Evolutionary conservation across 2,888 invertebrate species (phyloP).

Genomic region (Polyommatus icarus): DNA sequence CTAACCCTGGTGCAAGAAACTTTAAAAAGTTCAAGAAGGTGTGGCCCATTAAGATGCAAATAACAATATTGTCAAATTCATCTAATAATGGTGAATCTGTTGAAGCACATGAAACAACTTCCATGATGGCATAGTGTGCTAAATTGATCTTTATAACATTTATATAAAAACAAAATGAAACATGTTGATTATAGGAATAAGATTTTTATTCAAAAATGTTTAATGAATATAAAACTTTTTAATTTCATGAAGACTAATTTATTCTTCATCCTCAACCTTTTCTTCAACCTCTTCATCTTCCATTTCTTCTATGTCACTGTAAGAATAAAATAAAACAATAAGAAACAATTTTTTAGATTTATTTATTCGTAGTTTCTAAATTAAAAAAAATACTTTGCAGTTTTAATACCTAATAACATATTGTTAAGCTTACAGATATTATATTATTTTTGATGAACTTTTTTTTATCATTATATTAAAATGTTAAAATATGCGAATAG

Average conservation of each 20-base stretch:
- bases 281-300: slow-evolving; percentile 40
- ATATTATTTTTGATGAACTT: no score
- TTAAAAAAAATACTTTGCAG: no score
- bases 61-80: slow-evolving; percentile 53
- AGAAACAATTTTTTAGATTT: neutral
- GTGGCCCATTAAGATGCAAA: slow-evolving; percentile 68
- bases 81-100: slow-evolving; percentile 27
- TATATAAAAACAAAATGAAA: slow-evolving; percentile 12
- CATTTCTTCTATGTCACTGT: slow-evolving; percentile 43
- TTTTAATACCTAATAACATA: no score
- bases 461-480: no score
- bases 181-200: slow-evolving; percentile 12
- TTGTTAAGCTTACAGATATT: no score
- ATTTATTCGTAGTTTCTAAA: no score
- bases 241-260: slow-evolving; percentile 38
- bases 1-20: slow-evolving; percentile 52
- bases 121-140: slow-evolving; percentile 11
- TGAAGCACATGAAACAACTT: neutral
- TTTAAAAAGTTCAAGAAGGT: slow-evolving; percentile 75
- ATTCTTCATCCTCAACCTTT: slow-evolving; percentile 39
- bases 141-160: neutral
- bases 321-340: slow-evolving; percentile 37
- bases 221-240: slow-evolving; percentile 33
- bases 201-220: slow-evolving; percentile 26
- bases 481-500: no score